Percentiles rank a stretch among this genome's conserved stretches.
phyloP scores from a whole-genome alignment of 2,113 vertebrate genomes.

The Raja brachyura region DNA sequence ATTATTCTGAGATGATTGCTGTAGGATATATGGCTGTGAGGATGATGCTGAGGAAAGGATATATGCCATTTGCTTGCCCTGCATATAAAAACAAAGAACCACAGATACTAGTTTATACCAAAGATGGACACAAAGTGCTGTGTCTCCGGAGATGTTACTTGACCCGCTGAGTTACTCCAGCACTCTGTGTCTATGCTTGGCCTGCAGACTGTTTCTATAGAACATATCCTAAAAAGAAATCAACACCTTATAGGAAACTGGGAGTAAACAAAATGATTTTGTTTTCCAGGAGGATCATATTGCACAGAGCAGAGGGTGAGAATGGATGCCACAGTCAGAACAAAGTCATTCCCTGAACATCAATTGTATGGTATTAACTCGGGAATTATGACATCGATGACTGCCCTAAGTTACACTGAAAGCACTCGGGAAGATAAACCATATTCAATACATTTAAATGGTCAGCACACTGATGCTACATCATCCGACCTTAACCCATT shows the following conservation, averaged over 20 bases:
- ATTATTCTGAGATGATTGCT: not conserved
- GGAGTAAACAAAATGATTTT: not conserved
- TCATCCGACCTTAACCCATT: not conserved
- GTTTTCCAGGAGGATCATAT: not conserved
- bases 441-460: not conserved
- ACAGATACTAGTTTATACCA: too few species aligned
- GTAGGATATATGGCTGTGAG: not conserved
- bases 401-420: not conserved
- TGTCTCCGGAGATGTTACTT: too few species aligned
- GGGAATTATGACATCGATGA: not conserved
- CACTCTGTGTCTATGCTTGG: too few species aligned
- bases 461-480: not conserved
- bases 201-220: not conserved
- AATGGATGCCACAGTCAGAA: not conserved
- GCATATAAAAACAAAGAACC: too few species aligned
- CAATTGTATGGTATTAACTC: not conserved
- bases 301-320: not conserved
- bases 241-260: not conserved
- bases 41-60: not conserved
- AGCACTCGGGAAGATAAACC: not conserved
- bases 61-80: too few species aligned
- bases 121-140: too few species aligned
- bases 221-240: not conserved
- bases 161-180: too few species aligned
- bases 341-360: not conserved